These are phyloP conservation scores for Entomobrya proxima DNA, from an alignment of 2,888 invertebrate species.

Conservation along the genomic window DNA sequence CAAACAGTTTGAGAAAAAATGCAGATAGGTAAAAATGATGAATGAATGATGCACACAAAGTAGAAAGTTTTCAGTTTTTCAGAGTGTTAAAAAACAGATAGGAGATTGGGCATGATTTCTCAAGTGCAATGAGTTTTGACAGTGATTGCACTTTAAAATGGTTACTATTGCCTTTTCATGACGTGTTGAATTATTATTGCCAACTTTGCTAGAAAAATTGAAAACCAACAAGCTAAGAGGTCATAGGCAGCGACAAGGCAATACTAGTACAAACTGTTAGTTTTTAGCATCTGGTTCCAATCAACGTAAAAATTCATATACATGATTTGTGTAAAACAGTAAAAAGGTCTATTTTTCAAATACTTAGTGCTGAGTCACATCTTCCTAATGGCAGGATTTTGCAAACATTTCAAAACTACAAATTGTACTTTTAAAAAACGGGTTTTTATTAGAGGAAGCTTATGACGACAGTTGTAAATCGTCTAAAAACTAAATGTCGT, in stretches of 20 bases:
- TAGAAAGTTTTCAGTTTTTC: too few relatives aligned
- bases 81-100: too few relatives aligned
- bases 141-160: background rate
- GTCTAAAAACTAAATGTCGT: too few relatives aligned
- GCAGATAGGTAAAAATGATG: too few relatives aligned
- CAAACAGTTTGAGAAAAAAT: too few relatives aligned
- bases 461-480: too few relatives aligned
- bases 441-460: too few relatives aligned
- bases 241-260: background rate
- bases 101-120: background rate
- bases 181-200: background rate
- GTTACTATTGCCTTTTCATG: background rate
- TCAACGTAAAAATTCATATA: too few relatives aligned
- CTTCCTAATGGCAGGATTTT: background rate
- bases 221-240: background rate
- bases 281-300: slow-evolving; percentile 36
- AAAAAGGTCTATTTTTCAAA: background rate
- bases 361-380: background rate
- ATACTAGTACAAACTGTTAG: background rate
- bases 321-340: too few relatives aligned
- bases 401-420: background rate
- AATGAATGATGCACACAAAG: too few relatives aligned
- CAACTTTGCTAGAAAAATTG: background rate
- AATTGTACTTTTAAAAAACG: too few relatives aligned
- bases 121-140: background rate